Evolutionary conservation across 2,797 vertebrate species (phyloP), one percentile per base, ranked within the genome.

Genomic region (Sitta carolinensis): DNA sequence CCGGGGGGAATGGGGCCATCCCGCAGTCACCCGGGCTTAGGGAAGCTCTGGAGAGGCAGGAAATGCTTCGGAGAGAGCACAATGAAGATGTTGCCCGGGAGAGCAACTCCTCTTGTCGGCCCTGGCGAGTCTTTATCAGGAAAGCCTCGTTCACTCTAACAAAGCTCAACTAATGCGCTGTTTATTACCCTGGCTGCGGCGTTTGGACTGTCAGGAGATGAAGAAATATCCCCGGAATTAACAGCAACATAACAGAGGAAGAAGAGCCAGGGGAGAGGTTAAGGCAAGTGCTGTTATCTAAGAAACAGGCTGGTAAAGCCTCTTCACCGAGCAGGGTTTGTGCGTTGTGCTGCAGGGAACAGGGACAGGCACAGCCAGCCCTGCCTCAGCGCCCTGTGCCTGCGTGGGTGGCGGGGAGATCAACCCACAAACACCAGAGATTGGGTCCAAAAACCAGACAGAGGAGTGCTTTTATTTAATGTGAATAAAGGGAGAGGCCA

Each of bases 141-240:
- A 80, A 90, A 95, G 72, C 42, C 68, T 92, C 36, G 16, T 93
- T 94, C 86, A 23, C 75, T 84, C 90, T 90, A 90, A 95, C 95
- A 95, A 95, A 94, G 93, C 92, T 89, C 77, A 76, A 34, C 89
- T 93, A 96, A 95, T 89, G 89, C 58, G 92, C 92, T 94, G 94
- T 96, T 97, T 95, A 95, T 93, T 90, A 89, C 93, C 78, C 76
- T 52, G 7, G 16, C 68, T 74, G 84, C 64, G 38, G 90, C 81
- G 8, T 92, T 90, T 51, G 70, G 81, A 38, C 93, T 95, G 96
- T 94, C 95, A 93, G 78, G 42, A 93, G 82, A 96, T 89, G 93
- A 94, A 93, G 94, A 95, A 97, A 96, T 92, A 96, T 80, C 88
- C 89, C 47, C 62, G 52, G 94, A 96, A 95, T 96, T 95, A 95